These are phyloP conservation scores for Oreochromis tanganicae DNA, from an alignment of 2,113 vertebrate species.

Conservation along the genomic window DNA sequence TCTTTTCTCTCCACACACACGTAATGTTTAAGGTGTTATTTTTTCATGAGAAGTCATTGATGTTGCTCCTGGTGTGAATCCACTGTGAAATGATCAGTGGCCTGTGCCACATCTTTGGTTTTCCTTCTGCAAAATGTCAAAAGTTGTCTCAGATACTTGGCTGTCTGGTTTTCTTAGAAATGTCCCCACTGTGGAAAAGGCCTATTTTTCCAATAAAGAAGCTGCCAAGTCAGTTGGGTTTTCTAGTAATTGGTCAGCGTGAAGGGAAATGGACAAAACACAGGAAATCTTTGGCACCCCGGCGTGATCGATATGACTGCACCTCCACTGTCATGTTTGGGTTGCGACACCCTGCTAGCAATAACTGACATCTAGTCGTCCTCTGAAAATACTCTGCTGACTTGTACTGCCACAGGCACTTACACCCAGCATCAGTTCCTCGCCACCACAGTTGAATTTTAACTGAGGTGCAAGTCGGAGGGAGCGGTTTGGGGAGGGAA, in stretches of 20 bases:
- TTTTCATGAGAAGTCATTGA: background rate
- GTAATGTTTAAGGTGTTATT: background rate
- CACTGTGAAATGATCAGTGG: background rate
- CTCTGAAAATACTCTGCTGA: constrained; percentile 32
- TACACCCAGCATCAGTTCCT: constrained; percentile 12
- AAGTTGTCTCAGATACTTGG: background rate
- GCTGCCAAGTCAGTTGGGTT: background rate
- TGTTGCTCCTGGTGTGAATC: background rate
- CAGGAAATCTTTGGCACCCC: background rate
- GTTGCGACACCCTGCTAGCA: constrained; percentile 7
- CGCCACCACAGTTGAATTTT: background rate
- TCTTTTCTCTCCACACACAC: background rate
- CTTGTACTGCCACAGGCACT: constrained; percentile 29
- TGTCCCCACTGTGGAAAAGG: background rate
- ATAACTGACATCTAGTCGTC: constrained; percentile 35
- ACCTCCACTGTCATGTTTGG: background rate
- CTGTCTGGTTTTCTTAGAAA: background rate
- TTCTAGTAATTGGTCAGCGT: background rate
- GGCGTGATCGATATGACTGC: background rate
- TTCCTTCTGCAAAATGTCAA: background rate
- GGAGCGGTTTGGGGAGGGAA: background rate
- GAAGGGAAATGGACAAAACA: background rate
- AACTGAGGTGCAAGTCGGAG: constrained; percentile 11
- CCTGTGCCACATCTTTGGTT: background rate
- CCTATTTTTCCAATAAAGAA: background rate